Conservation (phyloP, 2,888 invertebrate genomes). For the Nezara viridula region DNA sequence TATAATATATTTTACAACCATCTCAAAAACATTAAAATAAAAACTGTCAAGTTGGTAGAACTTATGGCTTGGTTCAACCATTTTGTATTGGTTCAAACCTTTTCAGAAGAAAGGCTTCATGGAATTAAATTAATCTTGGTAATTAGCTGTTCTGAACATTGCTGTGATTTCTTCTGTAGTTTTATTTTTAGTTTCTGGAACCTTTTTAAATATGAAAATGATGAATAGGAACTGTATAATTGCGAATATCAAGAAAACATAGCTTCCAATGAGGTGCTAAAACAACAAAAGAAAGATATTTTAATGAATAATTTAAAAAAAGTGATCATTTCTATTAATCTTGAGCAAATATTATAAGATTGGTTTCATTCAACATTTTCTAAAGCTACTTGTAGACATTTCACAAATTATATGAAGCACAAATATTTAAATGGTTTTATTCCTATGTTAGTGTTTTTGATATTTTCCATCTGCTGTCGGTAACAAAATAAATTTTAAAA, state of each 20-base stretch:
- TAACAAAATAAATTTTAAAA: too few species aligned
- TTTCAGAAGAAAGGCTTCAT: background rate
- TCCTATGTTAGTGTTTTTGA: too few species aligned
- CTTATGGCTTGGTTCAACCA: background rate
- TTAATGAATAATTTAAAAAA: background rate
- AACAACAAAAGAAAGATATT: constrained; percentile 65
- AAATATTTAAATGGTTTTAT: too few species aligned
- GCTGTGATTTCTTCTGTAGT: constrained; percentile 88
- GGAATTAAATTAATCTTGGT: background rate
- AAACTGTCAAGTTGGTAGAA: background rate
- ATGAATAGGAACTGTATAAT: constrained; percentile 79
- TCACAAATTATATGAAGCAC: too few species aligned
- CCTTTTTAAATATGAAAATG: constrained; percentile 85
- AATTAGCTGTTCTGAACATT: constrained; percentile 73
- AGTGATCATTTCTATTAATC: background rate
- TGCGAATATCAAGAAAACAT: constrained; percentile 87
- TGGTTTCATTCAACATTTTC: background rate
- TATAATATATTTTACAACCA: constrained; percentile 3
- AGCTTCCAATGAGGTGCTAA: constrained; percentile 75
- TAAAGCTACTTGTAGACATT: too few species aligned
- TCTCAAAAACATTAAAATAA: background rate
- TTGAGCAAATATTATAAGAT: background rate
- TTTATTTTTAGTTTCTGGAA: constrained; percentile 92
- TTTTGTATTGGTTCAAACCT: background rate
- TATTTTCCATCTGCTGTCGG: too few species aligned